These are phyloP conservation scores for Mylabris phalerata DNA, from an alignment of 1,140 invertebrate genomes.

Conservation along the genomic window DNA sequence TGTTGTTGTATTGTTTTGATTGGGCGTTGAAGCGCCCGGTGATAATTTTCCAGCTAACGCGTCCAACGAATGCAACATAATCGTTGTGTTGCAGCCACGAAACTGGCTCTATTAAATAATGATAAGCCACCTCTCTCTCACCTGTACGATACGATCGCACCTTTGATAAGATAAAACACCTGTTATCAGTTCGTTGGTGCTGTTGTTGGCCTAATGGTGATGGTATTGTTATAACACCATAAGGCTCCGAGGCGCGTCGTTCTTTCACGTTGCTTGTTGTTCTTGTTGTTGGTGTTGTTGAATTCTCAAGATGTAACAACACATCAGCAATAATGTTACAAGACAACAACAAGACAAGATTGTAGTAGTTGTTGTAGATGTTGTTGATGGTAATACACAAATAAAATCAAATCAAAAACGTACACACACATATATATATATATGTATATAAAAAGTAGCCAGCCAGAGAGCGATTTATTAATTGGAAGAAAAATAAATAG, in stretches of 20 bases:
- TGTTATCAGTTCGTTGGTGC: neutral
- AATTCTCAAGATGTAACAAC: neutral
- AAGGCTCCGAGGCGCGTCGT: slow-evolving; percentile 11
- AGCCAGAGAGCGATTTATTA: too few relatives aligned
- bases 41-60: slow-evolving; percentile 74
- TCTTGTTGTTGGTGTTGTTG: neutral
- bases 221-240: neutral
- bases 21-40: slow-evolving; percentile 46
- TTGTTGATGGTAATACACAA: neutral
- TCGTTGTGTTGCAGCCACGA: slow-evolving; percentile 23
- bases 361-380: too few relatives aligned
- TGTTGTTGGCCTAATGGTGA: too few relatives aligned
- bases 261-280: neutral
- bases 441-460: neutral
- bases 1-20: slow-evolving; percentile 4
- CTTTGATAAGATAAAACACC: slow-evolving; percentile 30
- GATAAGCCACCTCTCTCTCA: slow-evolving; percentile 12
- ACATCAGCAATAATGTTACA: neutral
- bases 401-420: slow-evolving; percentile 8
- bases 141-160: slow-evolving; percentile 23
- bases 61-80: slow-evolving; percentile 71
- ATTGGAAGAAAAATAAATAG: neutral
- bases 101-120: slow-evolving; percentile 20
- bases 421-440: slow-evolving; percentile 1
- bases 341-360: neutral